These are phyloP conservation scores for Lithobates pipiens DNA, from an alignment of 2,797 vertebrate species.

Conservation along the genomic window DNA sequence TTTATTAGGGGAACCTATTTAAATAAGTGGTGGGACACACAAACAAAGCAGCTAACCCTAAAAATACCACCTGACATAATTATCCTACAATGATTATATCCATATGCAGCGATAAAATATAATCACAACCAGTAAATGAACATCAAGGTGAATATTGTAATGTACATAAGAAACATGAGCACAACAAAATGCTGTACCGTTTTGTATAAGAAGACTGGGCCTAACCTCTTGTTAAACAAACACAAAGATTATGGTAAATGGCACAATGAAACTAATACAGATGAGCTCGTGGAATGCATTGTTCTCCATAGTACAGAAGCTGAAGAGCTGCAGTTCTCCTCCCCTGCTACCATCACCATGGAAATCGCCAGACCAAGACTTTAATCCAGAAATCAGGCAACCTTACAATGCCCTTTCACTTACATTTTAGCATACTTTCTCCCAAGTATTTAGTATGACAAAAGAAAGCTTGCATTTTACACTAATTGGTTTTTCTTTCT, in stretches of 20 bases:
- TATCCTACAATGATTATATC: not conserved
- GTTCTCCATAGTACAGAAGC: constrained; percentile 44
- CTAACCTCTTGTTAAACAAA: constrained; percentile 26
- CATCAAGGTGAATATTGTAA: not conserved
- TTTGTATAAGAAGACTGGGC: constrained; percentile 11
- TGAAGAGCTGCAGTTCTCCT: constrained; percentile 47
- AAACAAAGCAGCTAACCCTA: too few relatives aligned
- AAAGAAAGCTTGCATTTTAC: constrained; percentile 14
- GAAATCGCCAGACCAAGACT: constrained; percentile 49
- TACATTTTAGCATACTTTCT: constrained; percentile 39
- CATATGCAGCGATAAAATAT: not conserved
- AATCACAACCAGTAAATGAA: not conserved
- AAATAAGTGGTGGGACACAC: too few relatives aligned
- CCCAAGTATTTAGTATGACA: constrained; percentile 40
- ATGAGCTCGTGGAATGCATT: constrained; percentile 59
- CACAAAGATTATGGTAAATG: constrained; percentile 35
- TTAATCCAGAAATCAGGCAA: constrained; percentile 46
- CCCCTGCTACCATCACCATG: constrained; percentile 46
- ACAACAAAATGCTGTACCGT: not conserved
- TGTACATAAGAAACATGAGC: not conserved
- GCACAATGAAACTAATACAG: constrained; percentile 30
- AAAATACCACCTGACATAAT: not conserved
- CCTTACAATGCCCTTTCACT: constrained; percentile 58
- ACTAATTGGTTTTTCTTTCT: not conserved
- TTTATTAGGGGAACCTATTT: too few relatives aligned